These are phyloP conservation scores for Nowickia ferox DNA, from an alignment of 2,888 invertebrate species.

Conservation along the genomic window DNA sequence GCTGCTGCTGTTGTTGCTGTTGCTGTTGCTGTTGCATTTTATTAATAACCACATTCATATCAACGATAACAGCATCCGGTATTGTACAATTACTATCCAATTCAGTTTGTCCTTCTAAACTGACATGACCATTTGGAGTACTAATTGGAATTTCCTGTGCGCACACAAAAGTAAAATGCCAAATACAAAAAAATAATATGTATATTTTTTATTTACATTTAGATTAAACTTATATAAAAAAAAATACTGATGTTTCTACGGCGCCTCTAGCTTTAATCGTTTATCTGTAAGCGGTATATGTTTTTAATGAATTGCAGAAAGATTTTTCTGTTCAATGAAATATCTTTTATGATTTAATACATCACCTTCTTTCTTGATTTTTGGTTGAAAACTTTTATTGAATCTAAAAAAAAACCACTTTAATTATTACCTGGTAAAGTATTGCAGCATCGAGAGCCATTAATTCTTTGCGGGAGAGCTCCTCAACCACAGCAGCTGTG, in stretches of 20 bases:
- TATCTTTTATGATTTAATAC: slow-evolving; percentile 57
- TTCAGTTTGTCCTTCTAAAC: slow-evolving; percentile 84
- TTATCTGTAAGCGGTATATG: slow-evolving; percentile 75
- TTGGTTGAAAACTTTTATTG: slow-evolving; percentile 9
- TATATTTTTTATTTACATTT: slow-evolving; percentile 4
- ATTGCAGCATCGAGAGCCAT: slow-evolving; percentile 89
- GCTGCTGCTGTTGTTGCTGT: slow-evolving; percentile 52
- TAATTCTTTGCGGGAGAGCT: slow-evolving; percentile 91
- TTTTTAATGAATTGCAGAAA: slow-evolving; percentile 74
- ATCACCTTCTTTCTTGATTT: slow-evolving; percentile 38
- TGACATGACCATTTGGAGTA: slow-evolving; percentile 84
- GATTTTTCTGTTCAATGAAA: slow-evolving; percentile 61
- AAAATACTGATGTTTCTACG: slow-evolving; percentile 62
- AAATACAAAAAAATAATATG: slow-evolving; percentile 28
- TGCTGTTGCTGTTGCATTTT: slow-evolving; percentile 74
- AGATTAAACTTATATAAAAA: slow-evolving; percentile 26
- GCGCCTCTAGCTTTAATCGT: slow-evolving; percentile 63
- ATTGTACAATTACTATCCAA: slow-evolving; percentile 84
- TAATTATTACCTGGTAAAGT: slow-evolving; percentile 84
- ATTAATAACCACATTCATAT: slow-evolving; percentile 84
- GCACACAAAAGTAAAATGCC: slow-evolving; percentile 51
- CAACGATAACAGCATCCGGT: slow-evolving; percentile 86
- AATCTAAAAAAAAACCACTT: slow-evolving; percentile 8
- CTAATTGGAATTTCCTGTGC: slow-evolving; percentile 83
- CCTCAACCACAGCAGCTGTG: slow-evolving; percentile 92